Conservation (phyloP, 2,113 vertebrate species). For the Polypterus senegalus region DNA sequence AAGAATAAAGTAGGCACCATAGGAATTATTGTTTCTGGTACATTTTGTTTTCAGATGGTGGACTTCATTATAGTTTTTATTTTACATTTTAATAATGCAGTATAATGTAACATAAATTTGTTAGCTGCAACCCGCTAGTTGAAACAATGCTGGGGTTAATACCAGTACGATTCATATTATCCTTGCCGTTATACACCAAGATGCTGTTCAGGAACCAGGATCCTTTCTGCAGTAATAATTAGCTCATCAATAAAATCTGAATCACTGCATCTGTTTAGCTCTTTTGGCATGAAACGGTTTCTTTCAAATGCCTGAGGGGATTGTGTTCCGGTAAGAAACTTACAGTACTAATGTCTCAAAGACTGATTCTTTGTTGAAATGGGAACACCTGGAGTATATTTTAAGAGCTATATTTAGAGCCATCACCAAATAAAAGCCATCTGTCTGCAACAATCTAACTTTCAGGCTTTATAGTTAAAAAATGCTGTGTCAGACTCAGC, state of each 20-base stretch:
- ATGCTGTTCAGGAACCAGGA: constrained; percentile 8
- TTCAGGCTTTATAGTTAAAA: neutral
- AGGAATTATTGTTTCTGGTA: no score
- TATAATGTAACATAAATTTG: no score
- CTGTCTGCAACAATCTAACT: constrained; percentile 30
- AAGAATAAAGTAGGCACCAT: no score
- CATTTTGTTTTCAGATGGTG: no score
- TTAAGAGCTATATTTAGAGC: constrained; percentile 41
- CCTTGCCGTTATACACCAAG: no score
- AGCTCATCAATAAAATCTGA: constrained; percentile 13
- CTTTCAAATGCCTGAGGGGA: constrained; percentile 22
- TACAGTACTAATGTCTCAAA: constrained; percentile 23
- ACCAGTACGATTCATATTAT: no score
- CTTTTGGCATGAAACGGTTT: constrained; percentile 20
- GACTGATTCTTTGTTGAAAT: constrained; percentile 27
- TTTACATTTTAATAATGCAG: no score
- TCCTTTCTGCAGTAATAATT: constrained; percentile 18
- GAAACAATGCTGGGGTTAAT: no score
- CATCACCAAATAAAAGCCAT: constrained; percentile 38
- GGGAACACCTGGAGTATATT: constrained; percentile 45
- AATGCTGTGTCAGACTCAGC: no score
- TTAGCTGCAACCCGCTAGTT: no score
- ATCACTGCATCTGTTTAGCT: constrained; percentile 18
- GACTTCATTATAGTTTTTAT: no score
- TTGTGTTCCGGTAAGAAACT: constrained; percentile 30